Base-by-base conservation (phyloP, 1,140 invertebrate species). In the Neoseiulus cucumeris region DNA sequence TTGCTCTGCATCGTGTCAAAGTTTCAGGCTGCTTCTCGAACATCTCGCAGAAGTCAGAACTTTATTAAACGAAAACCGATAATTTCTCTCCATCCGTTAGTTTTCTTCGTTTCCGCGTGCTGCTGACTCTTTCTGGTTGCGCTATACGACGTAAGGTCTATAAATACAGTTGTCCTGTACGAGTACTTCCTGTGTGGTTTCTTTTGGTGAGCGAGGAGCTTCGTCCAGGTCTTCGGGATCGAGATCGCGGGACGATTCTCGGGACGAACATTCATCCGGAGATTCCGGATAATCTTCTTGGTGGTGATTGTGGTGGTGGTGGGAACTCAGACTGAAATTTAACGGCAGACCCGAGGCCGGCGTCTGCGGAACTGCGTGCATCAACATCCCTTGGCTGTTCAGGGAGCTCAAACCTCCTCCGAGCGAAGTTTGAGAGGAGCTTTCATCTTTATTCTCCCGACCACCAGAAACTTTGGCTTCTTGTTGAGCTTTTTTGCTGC, bases 401-500 rank as follows among this genome's bases (percentile, higher is more conserved):
- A 59, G 22, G 22, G 51, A 59, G 51, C 51, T 25, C 51, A 59
- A 29, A 25, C 55, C 44, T 14, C 42, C 41, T n/a, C 64, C 65
- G 14, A 14, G 2, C 5, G 42, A 64, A 7, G 25, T 29, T 4
- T 22, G 20, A 1, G 42, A 17, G 39, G 14, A 44, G 28, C 65
- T 25, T n/a, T 28, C 25, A 17, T 39, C 42, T 44, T 47, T 25
- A 9, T 44, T 42, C 33, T 22, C 59, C 12, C 14, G 39, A 47
- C 20, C 28, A 28, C 30, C 12, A 7, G n/a, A 18, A 17, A 14
- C 44, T 66, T 65, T 68, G 2, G 64, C 66, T 74, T 89, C 87
- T 70, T 88, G 86, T 74, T 90, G 88, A 0, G 89, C 87, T 73
- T 92, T 92, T 80, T 92, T 93, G 67, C 88, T 91, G 5, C 90